phyloP scores from a whole-genome alignment of 2,888 invertebrate species.

The Ditula angustiorana region DNA sequence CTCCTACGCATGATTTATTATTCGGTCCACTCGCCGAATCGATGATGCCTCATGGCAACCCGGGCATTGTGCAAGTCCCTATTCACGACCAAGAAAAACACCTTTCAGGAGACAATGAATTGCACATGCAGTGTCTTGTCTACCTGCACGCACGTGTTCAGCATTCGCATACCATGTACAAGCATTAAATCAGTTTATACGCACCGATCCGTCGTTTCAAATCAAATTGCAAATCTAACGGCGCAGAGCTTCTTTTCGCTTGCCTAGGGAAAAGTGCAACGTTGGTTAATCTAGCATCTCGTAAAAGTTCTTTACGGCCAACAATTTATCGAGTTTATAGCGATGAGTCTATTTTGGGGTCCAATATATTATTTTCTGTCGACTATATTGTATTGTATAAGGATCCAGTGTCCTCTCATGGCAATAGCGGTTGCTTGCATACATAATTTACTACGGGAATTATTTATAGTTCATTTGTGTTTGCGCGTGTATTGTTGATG shows the following conservation, averaged over 20 bases:
- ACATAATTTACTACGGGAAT: constrained; percentile 40
- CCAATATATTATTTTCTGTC: constrained; percentile 54
- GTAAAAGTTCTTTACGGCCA: constrained; percentile 63
- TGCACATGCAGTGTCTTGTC: constrained; percentile 72
- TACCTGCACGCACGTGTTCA: constrained; percentile 85
- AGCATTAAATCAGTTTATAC: constrained; percentile 62
- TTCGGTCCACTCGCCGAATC: constrained; percentile 65
- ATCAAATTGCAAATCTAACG: constrained; percentile 54
- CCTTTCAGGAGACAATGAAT: constrained; percentile 72
- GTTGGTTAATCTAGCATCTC: constrained; percentile 62
- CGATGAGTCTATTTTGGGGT: constrained; percentile 60
- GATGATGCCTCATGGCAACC: constrained; percentile 70
- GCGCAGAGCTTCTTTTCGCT: constrained; percentile 58
- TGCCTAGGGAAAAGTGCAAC: constrained; percentile 46
- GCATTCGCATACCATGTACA: constrained; percentile 70
- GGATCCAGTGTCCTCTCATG: constrained; percentile 44
- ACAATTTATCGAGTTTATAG: constrained; percentile 63
- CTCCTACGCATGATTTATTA: constrained; percentile 81
- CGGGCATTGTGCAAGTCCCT: constrained; percentile 80
- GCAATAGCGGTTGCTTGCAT: constrained; percentile 45
- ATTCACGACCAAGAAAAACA: constrained; percentile 73
- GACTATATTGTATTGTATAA: constrained; percentile 43
- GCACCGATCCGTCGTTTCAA: constrained; percentile 54
- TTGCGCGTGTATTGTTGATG: constrained; percentile 29
- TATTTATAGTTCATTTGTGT: constrained; percentile 44